Percentiles rank a stretch among this genome's conserved stretches.
These are phyloP conservation scores for Erannis defoliaria DNA, from an alignment of 2,888 invertebrate genomes.

Conservation along the genomic window DNA sequence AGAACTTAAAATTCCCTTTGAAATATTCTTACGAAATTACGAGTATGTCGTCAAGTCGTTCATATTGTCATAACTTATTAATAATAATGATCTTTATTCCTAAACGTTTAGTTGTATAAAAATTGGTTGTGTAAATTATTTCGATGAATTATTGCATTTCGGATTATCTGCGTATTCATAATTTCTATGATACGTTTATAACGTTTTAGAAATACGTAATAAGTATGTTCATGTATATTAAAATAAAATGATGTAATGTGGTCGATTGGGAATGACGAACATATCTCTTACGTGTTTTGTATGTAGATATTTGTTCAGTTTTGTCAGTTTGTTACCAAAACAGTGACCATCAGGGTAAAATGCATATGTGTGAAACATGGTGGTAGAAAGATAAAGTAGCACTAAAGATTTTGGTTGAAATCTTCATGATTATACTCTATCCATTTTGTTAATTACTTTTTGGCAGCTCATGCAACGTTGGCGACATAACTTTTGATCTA, in stretches of 20 bases:
- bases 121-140: conserved; percentile 13
- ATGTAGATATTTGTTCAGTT: too few relatives aligned
- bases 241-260: background rate
- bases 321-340: background rate
- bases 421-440: background rate
- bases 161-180: background rate
- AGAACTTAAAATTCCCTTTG: background rate
- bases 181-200: conserved; percentile 4
- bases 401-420: background rate
- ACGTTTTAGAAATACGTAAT: conserved; percentile 21
- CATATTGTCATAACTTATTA: background rate
- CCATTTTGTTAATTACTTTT: too few relatives aligned
- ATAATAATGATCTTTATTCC: background rate
- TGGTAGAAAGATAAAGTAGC: background rate
- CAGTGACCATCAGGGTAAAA: background rate
- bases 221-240: conserved; percentile 16
- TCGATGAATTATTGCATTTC: background rate
- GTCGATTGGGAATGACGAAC: conserved; percentile 5
- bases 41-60: background rate
- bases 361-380: too few relatives aligned
- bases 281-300: conserved; percentile 4
- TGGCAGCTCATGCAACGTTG: too few relatives aligned
- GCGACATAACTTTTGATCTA: too few relatives aligned
- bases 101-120: background rate
- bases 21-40: background rate